Evolutionary conservation across 2,888 invertebrate species (phyloP), one percentile per base, ranked within the genome.

Genomic region (Meliscaeva auricollis): DNA sequence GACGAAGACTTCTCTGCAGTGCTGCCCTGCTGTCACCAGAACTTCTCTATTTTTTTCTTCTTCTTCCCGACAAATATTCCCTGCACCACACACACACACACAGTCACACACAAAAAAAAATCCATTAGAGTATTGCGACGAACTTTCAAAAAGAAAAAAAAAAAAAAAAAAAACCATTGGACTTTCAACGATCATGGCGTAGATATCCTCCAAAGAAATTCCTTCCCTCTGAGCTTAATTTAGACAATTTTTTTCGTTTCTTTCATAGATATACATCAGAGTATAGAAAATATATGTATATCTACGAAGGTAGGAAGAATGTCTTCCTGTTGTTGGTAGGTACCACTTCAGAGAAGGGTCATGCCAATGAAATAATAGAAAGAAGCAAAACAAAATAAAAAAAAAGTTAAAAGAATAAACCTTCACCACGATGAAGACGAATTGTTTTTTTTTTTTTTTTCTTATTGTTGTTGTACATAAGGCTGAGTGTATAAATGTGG

Each of bases 81-180:
- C 32, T 50, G 35, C 50, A 66, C 46, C 41, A 22, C 8, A 20
- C 8, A 41, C 4, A 41, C 8, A 22, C 26, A 26, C 26, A 26
- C 4, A 9, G 41, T 13, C 13, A 13, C 13, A 54, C 32, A 9
- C 7, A 41, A 60, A 22, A 54, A 30, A 35, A 64, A 48, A 46
- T 70, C 64, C 64, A 69, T 74, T 74, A 68, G 74, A 66, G 68
- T 35, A 74, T 62, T 69, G 68, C 62, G 54, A 52, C 54, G 62
- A 17, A 41, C 44, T 56, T 54, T 54, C 20, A 20, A n/a, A 15
- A 46, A 38, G 35, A 48, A 26, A 48, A 62, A 64, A n/a, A n/a
- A 20, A n/a, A 15, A 46, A 38, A 38, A 48, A 26, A 48, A 62
- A 64, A 54, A 66, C 9, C 52, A 64, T 74, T 74, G 64, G 74